Conservation (phyloP, 2,888 invertebrate genomes). For the Dione juno region DNA sequence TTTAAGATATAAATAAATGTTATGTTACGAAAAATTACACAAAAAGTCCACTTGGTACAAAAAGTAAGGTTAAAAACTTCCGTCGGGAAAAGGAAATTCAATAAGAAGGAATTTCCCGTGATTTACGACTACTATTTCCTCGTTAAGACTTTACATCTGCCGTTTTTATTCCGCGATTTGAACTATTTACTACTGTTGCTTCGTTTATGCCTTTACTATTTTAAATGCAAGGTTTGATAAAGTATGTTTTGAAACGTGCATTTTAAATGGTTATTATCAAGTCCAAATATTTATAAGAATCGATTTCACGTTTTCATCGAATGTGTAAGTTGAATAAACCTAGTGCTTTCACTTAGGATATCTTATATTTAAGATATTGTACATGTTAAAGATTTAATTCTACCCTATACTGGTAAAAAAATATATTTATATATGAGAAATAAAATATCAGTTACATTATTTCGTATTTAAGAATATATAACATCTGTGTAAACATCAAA, state of each 20-base stretch:
- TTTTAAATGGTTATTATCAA: too few relatives aligned
- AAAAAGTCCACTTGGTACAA: slow-evolving; percentile 71
- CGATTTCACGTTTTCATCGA: too few relatives aligned
- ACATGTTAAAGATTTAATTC: too few relatives aligned
- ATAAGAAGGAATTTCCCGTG: slow-evolving; percentile 81
- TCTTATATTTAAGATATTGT: too few relatives aligned
- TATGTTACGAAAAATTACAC: slow-evolving; percentile 59
- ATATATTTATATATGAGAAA: too few relatives aligned
- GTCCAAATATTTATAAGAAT: too few relatives aligned
- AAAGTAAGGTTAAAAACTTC: slow-evolving; percentile 69
- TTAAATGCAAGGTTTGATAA: background rate
- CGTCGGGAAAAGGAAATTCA: slow-evolving; percentile 81
- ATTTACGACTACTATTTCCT: slow-evolving; percentile 83
- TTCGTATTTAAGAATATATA: too few relatives aligned
- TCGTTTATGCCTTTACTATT: background rate
- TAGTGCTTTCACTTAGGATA: too few relatives aligned
- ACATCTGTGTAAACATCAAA: background rate
- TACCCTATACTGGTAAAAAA: too few relatives aligned
- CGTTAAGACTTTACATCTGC: slow-evolving; percentile 71
- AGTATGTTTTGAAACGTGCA: background rate
- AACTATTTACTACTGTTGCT: slow-evolving; percentile 12
- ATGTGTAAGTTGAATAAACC: too few relatives aligned
- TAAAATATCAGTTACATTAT: too few relatives aligned
- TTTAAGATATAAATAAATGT: too few relatives aligned
- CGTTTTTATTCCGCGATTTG: slow-evolving; percentile 8